Conservation (phyloP, 2,113 vertebrate species). For the Eleginops maclovinus region DNA sequence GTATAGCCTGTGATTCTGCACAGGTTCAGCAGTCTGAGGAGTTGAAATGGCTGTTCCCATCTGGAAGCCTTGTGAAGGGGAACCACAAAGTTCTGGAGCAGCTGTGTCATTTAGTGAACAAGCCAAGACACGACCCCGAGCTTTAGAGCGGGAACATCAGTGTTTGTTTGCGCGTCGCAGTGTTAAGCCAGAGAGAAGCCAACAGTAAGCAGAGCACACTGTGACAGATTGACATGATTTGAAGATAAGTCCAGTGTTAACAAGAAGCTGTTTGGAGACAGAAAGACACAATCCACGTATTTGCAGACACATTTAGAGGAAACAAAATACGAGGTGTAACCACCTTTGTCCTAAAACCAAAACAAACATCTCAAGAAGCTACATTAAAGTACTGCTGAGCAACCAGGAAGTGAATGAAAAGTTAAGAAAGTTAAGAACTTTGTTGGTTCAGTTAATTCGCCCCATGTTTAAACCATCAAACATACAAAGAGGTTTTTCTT, state of each 20-base stretch:
- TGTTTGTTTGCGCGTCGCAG: conserved; percentile 44
- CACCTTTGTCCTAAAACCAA: no score
- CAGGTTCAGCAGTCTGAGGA: conserved; percentile 1
- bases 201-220: conserved; percentile 38
- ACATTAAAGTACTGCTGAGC: no score
- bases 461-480: no score
- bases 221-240: conserved; percentile 54
- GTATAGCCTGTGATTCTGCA: neutral
- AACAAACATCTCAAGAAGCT: no score
- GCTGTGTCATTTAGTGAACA: conserved; percentile 45
- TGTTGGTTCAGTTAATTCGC: no score
- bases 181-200: conserved; percentile 61
- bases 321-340: neutral
- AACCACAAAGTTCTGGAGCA: conserved; percentile 31
- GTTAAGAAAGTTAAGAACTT: no score
- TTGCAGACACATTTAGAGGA: neutral
- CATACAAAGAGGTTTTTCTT: no score
- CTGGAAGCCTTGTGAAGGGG: conserved; percentile 3
- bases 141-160: conserved; percentile 33
- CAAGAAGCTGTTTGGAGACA: conserved; percentile 36
- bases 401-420: no score
- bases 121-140: conserved; percentile 26
- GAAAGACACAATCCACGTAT: conserved; percentile 10
- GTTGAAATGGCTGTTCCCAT: neutral
- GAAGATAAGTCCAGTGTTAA: conserved; percentile 59